A percentile compares a stretch with the other conserved stretches of the same genome.
These are phyloP conservation scores for Epirrhoe alternata DNA, from an alignment of 2,888 invertebrate genomes.

Conservation along the genomic window DNA sequence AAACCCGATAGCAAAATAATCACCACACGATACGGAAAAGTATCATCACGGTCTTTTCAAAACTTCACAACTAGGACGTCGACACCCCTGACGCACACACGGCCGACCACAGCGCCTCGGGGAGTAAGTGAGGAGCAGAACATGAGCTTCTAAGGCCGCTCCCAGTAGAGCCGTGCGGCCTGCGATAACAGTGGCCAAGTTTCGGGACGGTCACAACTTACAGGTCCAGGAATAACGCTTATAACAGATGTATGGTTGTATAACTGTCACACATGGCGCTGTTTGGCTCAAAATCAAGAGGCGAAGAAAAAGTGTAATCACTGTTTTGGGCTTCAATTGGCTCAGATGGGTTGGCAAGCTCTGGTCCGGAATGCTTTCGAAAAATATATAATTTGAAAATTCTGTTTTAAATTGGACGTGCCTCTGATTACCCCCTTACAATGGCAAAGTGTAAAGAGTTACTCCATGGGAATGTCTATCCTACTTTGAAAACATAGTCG, in stretches of 20 bases:
- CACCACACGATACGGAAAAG: slow-evolving; percentile 36
- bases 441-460: too few relatives aligned
- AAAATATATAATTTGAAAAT: background rate
- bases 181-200: background rate
- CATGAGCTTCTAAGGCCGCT: background rate
- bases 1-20: slow-evolving; percentile 39
- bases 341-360: too few relatives aligned
- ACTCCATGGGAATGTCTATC: background rate
- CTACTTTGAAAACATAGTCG: background rate
- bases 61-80: slow-evolving; percentile 51
- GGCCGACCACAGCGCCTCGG: slow-evolving; percentile 23
- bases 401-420: background rate
- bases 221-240: too few relatives aligned
- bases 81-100: slow-evolving; percentile 52
- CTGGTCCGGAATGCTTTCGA: too few relatives aligned
- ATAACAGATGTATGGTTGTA: too few relatives aligned
- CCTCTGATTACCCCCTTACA: background rate
- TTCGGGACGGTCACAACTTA: too few relatives aligned
- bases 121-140: slow-evolving; percentile 18
- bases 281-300: too few relatives aligned
- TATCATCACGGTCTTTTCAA: slow-evolving; percentile 42
- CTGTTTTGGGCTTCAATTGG: too few relatives aligned
- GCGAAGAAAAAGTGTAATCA: too few relatives aligned
- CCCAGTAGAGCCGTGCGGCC: background rate
- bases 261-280: too few relatives aligned